These are phyloP conservation scores for Drosophila rellima DNA, from an alignment of 2,888 invertebrate genomes.

Conservation along the genomic window DNA sequence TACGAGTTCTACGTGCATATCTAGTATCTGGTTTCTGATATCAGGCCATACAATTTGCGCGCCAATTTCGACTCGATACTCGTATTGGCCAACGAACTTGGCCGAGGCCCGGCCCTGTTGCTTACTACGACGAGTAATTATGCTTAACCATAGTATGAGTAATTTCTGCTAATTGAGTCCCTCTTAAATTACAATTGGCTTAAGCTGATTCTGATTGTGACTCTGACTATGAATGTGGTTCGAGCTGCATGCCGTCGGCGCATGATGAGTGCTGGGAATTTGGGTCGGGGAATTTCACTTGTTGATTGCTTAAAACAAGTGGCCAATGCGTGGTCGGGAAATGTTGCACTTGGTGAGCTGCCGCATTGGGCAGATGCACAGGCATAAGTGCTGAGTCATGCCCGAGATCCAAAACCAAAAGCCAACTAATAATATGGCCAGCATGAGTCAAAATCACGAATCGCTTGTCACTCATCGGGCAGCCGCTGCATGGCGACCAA, in stretches of 20 bases:
- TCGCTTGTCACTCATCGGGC: constrained; percentile 27
- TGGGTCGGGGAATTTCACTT: constrained; percentile 25
- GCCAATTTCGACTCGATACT: constrained; percentile 55
- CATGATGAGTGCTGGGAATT: constrained; percentile 31
- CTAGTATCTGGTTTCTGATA: constrained; percentile 13
- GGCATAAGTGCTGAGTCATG: constrained; percentile 67
- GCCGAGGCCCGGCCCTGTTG: constrained; percentile 4
- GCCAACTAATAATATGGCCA: constrained; percentile 33
- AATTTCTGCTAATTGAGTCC: neutral
- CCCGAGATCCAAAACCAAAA: constrained; percentile 24
- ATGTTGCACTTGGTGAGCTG: constrained; percentile 17
- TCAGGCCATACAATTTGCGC: constrained; percentile 61
- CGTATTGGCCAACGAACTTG: constrained; percentile 69
- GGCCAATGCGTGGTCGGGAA: constrained; percentile 43
- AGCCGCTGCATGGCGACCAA: constrained; percentile 41
- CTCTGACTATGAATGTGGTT: constrained; percentile 1
- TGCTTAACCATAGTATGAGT: constrained; percentile 9
- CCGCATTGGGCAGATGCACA: constrained; percentile 21
- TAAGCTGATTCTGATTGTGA: neutral
- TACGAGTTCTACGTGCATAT: constrained; percentile 9
- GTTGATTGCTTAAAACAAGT: constrained; percentile 38
- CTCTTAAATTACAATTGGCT: constrained; percentile 15
- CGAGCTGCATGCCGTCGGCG: constrained; percentile 30
- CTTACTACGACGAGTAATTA: constrained; percentile 12
- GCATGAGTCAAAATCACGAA: constrained; percentile 48